Conservation (phyloP, 2,113 vertebrate genomes). For the Motacilla tschutschensis region DNA sequence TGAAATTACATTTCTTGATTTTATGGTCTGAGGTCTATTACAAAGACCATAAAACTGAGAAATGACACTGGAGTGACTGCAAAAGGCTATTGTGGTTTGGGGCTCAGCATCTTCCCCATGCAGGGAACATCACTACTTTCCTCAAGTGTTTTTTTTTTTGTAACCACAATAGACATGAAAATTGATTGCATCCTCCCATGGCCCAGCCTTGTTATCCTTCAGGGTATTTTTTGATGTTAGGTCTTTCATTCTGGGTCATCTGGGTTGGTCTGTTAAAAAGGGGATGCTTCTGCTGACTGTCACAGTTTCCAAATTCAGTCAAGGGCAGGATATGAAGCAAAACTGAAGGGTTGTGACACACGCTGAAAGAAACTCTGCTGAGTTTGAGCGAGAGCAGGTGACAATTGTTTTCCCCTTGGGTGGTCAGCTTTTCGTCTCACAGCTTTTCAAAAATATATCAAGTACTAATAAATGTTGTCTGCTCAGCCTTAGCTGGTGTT, state of each 20-base stretch:
- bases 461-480: not conserved
- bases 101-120: not conserved
- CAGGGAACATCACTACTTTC: not conserved
- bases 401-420: not conserved
- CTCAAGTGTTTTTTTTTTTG: not conserved
- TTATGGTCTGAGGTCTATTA: not conserved
- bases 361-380: not conserved
- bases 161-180: not conserved
- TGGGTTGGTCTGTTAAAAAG: not conserved
- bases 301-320: not conserved
- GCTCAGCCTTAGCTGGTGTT: not conserved
- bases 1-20: not conserved
- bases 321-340: not conserved
- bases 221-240: not conserved
- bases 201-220: not conserved
- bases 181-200: slow-evolving; percentile 10
- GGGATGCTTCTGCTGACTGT: not conserved
- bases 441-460: not conserved
- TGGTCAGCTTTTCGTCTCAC: not conserved
- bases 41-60: not conserved
- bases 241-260: slow-evolving; percentile 2
- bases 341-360: not conserved
- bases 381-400: not conserved
- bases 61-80: not conserved
- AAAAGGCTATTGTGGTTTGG: not conserved